Evolutionary conservation across 92 coral and sea anemone genomes (phyloP), one percentile per base, ranked within the genome.

Genomic region (Siderastrea siderea): DNA sequence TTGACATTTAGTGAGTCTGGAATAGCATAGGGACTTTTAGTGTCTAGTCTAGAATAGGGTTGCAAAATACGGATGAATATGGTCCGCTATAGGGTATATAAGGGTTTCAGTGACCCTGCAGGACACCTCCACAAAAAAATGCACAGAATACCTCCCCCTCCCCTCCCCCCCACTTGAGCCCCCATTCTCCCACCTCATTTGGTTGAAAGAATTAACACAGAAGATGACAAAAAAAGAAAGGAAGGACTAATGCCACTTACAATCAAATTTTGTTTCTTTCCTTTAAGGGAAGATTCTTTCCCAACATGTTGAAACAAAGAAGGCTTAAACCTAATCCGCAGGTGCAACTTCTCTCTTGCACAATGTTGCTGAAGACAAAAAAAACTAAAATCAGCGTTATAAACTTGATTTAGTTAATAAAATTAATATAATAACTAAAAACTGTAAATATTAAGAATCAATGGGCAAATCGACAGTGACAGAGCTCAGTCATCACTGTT

Each of bases 301-400:
- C 99, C 99, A 83, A 97, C 93, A 83, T 97, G 99, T 79, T 97
- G 99, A 79, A 97, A 97, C 83, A 93, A 75, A 1, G 99, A 97
- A 7, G 99, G 99, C 77, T 97, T 97, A 92, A 97, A 97, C 68
- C 98, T 93, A 13, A 97, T 97, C 58, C 98, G 85, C 53, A 95
- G 80, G 88, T 92, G 98, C 3, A 81, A 58, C 87, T 95, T 97
- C 80, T 97, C 98, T 62, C 99, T 92, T 83, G 88, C 91, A 71
- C 99, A 97, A 70, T 94, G 98, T 43, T 95, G 95, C 99, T 97
- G 68, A 46, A 82, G 43, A 75, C 2, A 13, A 4, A 2, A 26
- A 59, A 38, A 38, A 58, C 17, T 54, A 58, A 47, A 9, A 2
- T 11, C n/a, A n/a, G 57, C 12, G 77, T 1, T 4, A 2, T 8